Evolutionary conservation across 2,797 vertebrate genomes (phyloP).

Genomic region (Tarsius wallacei): DNA sequence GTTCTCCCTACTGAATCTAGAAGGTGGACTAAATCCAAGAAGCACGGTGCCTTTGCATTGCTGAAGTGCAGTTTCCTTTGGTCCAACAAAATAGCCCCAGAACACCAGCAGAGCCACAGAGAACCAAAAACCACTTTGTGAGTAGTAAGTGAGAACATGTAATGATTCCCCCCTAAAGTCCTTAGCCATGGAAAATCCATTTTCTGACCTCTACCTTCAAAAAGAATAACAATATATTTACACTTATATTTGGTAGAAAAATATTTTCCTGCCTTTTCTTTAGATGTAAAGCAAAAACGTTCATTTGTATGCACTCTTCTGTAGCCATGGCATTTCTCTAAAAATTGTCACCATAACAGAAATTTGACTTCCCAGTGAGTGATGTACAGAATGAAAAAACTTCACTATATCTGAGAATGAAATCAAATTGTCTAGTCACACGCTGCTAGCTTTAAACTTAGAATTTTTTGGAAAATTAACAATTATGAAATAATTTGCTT

Average conservation of each 20-base stretch:
- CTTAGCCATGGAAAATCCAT: background rate
- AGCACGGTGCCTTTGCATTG: background rate
- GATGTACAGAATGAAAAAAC: background rate
- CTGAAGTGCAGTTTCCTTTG: background rate
- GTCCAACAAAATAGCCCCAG: background rate
- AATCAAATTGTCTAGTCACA: background rate
- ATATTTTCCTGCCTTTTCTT: constrained; percentile 1
- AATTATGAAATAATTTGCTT: constrained; percentile 32
- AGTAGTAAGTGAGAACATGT: background rate
- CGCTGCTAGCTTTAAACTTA: constrained; percentile 39
- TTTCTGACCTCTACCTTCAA: background rate
- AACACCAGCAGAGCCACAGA: background rate
- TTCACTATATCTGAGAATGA: background rate
- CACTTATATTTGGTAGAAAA: constrained; percentile 14
- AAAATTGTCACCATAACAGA: background rate
- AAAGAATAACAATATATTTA: background rate
- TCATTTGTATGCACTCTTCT: background rate
- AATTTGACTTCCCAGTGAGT: constrained; percentile 16
- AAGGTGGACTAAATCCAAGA: background rate
- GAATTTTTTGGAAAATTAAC: constrained; percentile 51
- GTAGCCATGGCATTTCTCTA: background rate
- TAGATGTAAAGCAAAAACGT: background rate
- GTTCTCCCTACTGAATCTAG: background rate
- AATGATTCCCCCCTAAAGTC: background rate
- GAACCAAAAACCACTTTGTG: background rate